These are phyloP conservation scores for Oxystoma pomonae DNA, from an alignment of 2,888 invertebrate species.

Conservation along the genomic window DNA sequence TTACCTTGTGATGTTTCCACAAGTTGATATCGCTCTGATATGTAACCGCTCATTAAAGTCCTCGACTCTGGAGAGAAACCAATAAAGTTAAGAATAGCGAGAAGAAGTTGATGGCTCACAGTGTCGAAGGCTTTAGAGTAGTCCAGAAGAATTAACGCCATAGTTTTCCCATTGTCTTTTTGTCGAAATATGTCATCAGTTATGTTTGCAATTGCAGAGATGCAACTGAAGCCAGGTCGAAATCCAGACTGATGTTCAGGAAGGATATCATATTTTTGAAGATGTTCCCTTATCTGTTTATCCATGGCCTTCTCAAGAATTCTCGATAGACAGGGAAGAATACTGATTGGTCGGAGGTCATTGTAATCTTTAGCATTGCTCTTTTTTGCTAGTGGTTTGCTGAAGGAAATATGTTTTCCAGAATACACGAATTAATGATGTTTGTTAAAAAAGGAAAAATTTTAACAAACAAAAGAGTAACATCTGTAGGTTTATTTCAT, in stretches of 20 bases:
- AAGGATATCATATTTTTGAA: neutral
- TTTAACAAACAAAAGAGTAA: neutral
- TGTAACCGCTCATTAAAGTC: neutral
- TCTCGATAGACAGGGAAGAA: neutral
- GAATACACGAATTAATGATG: neutral
- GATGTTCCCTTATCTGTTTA: neutral
- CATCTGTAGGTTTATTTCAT: neutral
- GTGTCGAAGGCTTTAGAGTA: neutral
- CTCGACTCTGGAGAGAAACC: neutral
- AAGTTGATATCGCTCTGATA: neutral
- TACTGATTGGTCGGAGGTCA: neutral
- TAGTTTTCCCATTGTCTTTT: neutral
- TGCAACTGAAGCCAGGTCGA: neutral
- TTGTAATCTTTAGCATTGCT: neutral
- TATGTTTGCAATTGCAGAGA: neutral
- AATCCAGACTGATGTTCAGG: neutral
- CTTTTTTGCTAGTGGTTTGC: neutral
- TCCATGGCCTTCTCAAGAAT: neutral
- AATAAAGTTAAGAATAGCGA: neutral
- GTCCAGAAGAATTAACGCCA: neutral
- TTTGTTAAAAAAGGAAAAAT: neutral
- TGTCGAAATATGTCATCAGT: neutral
- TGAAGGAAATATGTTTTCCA: neutral
- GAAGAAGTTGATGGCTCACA: neutral
- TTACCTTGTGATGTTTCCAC: neutral